Percentiles rank a stretch among this genome's conserved stretches.
These are phyloP conservation scores for Drosophila pegasa DNA, from an alignment of 2,888 invertebrate species.

Conservation along the genomic window DNA sequence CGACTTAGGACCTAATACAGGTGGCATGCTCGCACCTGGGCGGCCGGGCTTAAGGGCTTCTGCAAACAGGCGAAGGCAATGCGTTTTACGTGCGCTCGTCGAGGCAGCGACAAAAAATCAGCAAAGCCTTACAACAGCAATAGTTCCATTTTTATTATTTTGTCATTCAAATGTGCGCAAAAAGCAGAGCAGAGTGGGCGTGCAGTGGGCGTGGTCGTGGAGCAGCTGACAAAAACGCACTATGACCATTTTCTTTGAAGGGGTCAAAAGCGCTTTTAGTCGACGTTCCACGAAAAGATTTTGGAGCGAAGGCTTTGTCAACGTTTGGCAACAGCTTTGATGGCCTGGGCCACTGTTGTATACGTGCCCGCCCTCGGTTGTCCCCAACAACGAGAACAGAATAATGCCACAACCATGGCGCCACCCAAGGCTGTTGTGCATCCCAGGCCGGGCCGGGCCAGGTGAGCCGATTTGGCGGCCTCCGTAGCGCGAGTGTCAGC, in stretches of 20 bases:
- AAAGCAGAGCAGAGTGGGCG: background rate
- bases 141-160: background rate
- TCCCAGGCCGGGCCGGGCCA: slow-evolving; percentile 1
- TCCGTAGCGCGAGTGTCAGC: slow-evolving; percentile 29
- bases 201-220: too few relatives aligned
- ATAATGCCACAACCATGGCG: background rate
- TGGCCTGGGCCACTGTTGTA: background rate
- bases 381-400: background rate
- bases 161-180: background rate
- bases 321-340: background rate
- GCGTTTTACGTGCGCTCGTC: background rate
- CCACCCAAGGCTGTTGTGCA: background rate
- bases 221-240: background rate
- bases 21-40: slow-evolving; percentile 5
- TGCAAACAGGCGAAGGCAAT: background rate
- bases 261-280: background rate
- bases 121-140: slow-evolving; percentile 1
- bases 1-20: background rate
- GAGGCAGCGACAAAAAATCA: background rate
- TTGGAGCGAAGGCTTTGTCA: background rate
- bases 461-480: slow-evolving; percentile 18
- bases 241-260: background rate
- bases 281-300: background rate
- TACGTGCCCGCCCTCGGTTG: background rate
- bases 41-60: background rate